phyloP scores from a whole-genome alignment of 2,113 vertebrate genomes.

The Myrmecobius fasciatus region DNA sequence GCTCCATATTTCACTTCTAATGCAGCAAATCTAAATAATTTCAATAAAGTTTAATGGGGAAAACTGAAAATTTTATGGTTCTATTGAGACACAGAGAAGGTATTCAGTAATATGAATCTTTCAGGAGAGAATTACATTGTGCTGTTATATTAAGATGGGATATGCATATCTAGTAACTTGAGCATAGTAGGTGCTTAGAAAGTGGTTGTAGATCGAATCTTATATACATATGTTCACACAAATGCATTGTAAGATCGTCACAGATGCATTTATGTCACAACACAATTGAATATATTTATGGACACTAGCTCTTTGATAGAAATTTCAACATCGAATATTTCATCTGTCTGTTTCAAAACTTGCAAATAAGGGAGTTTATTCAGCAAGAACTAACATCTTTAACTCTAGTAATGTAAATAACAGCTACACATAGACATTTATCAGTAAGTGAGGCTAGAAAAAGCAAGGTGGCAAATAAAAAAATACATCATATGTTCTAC shows the following conservation, averaged over 20 bases:
- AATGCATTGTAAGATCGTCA: conserved; percentile 41
- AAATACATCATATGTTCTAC: conserved; percentile 51
- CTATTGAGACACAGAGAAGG: not conserved
- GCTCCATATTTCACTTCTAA: not conserved
- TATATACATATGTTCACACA: not conserved
- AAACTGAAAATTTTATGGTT: not conserved
- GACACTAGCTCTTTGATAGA: conserved; percentile 37
- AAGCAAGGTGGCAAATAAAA: conserved; percentile 58
- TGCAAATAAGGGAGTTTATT: conserved; percentile 32
- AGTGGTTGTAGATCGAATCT: not conserved
- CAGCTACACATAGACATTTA: not conserved
- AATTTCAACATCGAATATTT: conserved; percentile 57
- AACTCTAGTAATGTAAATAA: conserved; percentile 8
- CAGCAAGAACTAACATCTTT: not conserved
- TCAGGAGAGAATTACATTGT: not conserved
- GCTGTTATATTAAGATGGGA: not conserved
- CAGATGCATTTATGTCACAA: conserved; percentile 77
- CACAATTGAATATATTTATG: conserved; percentile 82
- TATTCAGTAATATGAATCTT: not conserved
- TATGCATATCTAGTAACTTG: not conserved
- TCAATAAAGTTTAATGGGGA: not conserved
- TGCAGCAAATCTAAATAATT: not conserved
- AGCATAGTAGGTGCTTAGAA: not conserved
- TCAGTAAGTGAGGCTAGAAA: not conserved
- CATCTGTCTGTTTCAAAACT: conserved; percentile 3